phyloP scores from a whole-genome alignment of 1,140 invertebrate species.

The Zaprionus ornatus region DNA sequence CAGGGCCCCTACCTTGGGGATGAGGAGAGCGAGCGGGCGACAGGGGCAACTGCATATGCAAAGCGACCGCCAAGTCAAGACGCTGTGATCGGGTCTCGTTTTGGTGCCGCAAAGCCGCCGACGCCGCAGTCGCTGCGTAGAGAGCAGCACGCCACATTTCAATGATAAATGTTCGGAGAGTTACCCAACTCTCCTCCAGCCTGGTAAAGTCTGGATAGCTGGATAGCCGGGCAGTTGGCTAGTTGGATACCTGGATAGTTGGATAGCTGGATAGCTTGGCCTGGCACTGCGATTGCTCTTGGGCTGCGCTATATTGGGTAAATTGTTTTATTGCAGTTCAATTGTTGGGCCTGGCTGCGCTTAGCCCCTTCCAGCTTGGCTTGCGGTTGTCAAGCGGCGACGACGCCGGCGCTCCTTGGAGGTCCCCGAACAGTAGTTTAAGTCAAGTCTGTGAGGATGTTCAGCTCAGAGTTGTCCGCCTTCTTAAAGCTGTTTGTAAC shows the following conservation, averaged over 20 bases:
- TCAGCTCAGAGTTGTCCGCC: not conserved
- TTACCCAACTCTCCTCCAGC: conserved; percentile 11
- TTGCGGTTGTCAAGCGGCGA: conserved; percentile 61
- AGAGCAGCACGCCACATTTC: conserved; percentile 78
- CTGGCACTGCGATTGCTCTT: conserved; percentile 67
- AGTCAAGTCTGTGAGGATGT: not conserved
- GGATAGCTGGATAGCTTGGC: conserved; percentile 22
- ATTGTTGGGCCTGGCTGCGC: conserved; percentile 60
- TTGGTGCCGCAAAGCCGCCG: conserved; percentile 76
- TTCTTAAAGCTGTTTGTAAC: not conserved
- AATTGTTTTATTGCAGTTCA: conserved; percentile 83
- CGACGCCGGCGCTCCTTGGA: conserved; percentile 70
- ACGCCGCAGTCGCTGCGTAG: conserved; percentile 61
- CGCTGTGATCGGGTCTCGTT: conserved; percentile 66
- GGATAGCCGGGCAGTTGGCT: conserved; percentile 13
- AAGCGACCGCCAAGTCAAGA: conserved; percentile 77
- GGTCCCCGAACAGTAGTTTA: conserved; percentile 61
- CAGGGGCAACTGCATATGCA: conserved; percentile 51
- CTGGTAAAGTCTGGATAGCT: conserved; percentile 11
- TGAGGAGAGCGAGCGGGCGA: conserved; percentile 15
- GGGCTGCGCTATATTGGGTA: conserved; percentile 75
- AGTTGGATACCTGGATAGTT: conserved; percentile 15
- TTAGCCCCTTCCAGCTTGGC: conserved; percentile 12
- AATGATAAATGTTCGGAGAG: conserved; percentile 77
- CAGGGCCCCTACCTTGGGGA: not conserved